Conservation (phyloP, 2,113 vertebrate genomes). For the Pterophyllum scalare region DNA sequence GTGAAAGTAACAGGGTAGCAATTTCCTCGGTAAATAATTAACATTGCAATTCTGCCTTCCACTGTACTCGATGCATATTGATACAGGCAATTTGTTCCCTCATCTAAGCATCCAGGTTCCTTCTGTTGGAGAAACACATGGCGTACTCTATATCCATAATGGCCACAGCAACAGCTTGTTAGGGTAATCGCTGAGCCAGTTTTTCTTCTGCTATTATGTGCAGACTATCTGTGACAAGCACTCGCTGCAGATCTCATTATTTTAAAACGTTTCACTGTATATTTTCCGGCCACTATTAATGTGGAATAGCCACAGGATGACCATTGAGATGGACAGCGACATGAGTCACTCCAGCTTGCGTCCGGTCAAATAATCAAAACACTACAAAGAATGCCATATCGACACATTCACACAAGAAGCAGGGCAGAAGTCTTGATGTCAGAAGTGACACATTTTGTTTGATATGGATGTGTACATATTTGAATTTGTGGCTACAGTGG, state of each 20-base stretch:
- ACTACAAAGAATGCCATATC: slow-evolving; percentile 19
- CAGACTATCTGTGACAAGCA: not conserved
- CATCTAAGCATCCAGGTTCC: slow-evolving; percentile 60
- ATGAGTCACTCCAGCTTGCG: slow-evolving; percentile 29
- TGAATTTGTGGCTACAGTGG: slow-evolving; percentile 1
- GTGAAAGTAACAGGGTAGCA: slow-evolving; percentile 63
- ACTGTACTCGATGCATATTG: slow-evolving; percentile 64
- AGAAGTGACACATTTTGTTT: slow-evolving; percentile 25
- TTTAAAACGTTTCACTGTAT: not conserved
- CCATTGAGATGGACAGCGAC: not conserved
- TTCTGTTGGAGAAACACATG: slow-evolving; percentile 56
- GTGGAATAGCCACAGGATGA: slow-evolving; percentile 16
- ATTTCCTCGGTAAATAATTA: slow-evolving; percentile 72
- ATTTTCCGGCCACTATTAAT: not conserved
- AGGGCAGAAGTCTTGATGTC: not conserved
- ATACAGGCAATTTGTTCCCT: slow-evolving; percentile 68
- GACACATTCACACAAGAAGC: not conserved
- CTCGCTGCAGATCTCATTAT: slow-evolving; percentile 26
- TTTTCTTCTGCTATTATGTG: slow-evolving; percentile 21
- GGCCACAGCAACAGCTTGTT: slow-evolving; percentile 55
- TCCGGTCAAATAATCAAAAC: slow-evolving; percentile 31
- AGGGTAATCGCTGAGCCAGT: slow-evolving; percentile 15
- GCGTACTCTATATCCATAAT: slow-evolving; percentile 48
- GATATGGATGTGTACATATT: not conserved
- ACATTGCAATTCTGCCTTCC: slow-evolving; percentile 52